A percentile compares a stretch with the other conserved stretches of the same genome.
phyloP scores from a whole-genome alignment of 2,888 invertebrate genomes.

The Taphrorychus bicolor region DNA sequence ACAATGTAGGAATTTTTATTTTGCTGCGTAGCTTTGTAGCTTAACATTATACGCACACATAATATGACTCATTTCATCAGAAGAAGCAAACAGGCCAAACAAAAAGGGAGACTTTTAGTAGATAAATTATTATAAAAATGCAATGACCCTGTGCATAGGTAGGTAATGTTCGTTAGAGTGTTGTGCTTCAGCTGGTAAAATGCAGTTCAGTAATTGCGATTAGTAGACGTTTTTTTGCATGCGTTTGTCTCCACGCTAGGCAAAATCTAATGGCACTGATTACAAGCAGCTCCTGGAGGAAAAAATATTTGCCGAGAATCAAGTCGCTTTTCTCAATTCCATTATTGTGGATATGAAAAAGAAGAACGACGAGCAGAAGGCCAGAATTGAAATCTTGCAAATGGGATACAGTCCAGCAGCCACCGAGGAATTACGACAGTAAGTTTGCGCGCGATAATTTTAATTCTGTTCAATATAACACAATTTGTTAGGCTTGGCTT shows the following conservation, averaged over 20 bases:
- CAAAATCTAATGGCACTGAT: conserved; percentile 46
- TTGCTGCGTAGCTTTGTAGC: too few relatives aligned
- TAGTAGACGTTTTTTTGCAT: conserved; percentile 17
- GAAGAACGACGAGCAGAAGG: conserved; percentile 85
- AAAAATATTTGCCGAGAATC: conserved; percentile 71
- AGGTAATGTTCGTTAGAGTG: too few relatives aligned
- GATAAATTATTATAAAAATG: too few relatives aligned
- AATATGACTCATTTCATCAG: too few relatives aligned
- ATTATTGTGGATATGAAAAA: conserved; percentile 96
- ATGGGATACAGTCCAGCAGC: conserved; percentile 63
- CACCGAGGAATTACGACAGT: conserved; percentile 60
- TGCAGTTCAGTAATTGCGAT: too few relatives aligned
- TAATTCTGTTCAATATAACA: background rate
- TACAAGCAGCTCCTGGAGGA: conserved; percentile 65
- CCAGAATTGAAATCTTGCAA: conserved; percentile 81
- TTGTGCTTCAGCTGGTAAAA: too few relatives aligned
- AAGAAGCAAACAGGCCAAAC: too few relatives aligned
- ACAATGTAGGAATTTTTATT: too few relatives aligned
- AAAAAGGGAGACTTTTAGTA: too few relatives aligned
- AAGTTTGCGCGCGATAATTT: conserved; percentile 42
- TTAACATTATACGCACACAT: too few relatives aligned
- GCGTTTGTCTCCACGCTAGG: conserved; percentile 39
- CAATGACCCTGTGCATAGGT: too few relatives aligned
- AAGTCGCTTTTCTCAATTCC: conserved; percentile 92
- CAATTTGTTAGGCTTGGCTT: conserved; percentile 48